A percentile compares a stretch with the other conserved stretches of the same genome.
These are phyloP conservation scores for Apotomis betuletana DNA, from an alignment of 2,888 invertebrate species.

Conservation along the genomic window DNA sequence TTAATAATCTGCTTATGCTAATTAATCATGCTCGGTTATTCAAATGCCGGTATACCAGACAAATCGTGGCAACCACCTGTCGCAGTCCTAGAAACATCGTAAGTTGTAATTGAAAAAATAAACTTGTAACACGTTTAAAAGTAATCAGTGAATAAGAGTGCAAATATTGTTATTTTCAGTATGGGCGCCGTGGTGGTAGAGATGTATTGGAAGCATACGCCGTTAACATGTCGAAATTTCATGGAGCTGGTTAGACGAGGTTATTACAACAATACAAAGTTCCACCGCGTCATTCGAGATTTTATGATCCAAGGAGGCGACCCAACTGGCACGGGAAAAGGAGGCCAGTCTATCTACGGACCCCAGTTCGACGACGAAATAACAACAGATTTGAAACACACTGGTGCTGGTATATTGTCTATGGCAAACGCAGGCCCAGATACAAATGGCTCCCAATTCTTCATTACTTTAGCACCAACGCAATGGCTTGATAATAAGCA, in stretches of 20 bases:
- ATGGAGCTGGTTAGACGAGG: slow-evolving; percentile 96
- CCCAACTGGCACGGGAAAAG: slow-evolving; percentile 98
- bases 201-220: slow-evolving; percentile 99
- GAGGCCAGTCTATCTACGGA: slow-evolving; percentile 98
- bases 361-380: slow-evolving; percentile 98
- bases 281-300: slow-evolving; percentile 97
- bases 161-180: slow-evolving; percentile 73
- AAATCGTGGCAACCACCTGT: slow-evolving; percentile 95
- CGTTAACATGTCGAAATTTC: slow-evolving; percentile 98
- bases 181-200: slow-evolving; percentile 97
- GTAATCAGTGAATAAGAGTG: neutral
- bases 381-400: slow-evolving; percentile 95
- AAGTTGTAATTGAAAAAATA: slow-evolving; percentile 59
- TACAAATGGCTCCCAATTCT: slow-evolving; percentile 99
- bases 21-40: slow-evolving; percentile 73
- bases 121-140: neutral
- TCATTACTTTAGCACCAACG: slow-evolving; percentile 97
- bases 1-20: slow-evolving; percentile 5
- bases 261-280: slow-evolving; percentile 97
- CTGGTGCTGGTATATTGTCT: slow-evolving; percentile 94
- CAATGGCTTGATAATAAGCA: slow-evolving; percentile 99
- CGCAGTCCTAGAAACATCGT: slow-evolving; percentile 93
- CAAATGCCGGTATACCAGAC: slow-evolving; percentile 90
- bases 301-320: slow-evolving; percentile 99
- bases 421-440: slow-evolving; percentile 99